Base-by-base conservation (phyloP, 2,888 invertebrate species). In the Phytoseiulus persimilis region DNA sequence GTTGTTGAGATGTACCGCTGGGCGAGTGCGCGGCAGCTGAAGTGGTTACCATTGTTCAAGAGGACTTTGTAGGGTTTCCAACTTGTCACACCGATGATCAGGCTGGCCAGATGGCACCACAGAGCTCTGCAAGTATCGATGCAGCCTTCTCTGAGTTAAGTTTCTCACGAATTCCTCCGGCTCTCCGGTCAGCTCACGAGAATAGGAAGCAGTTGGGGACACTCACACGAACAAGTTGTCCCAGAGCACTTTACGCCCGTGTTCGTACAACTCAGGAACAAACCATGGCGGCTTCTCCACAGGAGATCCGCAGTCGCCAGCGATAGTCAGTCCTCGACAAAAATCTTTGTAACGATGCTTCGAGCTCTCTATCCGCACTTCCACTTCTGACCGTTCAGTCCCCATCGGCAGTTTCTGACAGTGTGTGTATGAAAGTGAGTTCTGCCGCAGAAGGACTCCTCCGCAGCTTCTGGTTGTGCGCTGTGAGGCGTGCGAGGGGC, bases 221-320 rank as follows among this genome's bases (percentile, higher is more conserved):
- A 32, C 87, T 87, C 87, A 87, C 87, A 87, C 87, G n/a, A 87
- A 87, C 45, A 87, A 32, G 87, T 87, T 87, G 45, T 87, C 87
- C 87, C 32, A 87, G 45, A 87, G 87, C 33, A 87, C 87, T 87
- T 87, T 87, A 11, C 87, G 32, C n/a, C 87, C 87, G n/a, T 45
- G 32, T 33, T 87, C 87, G 18, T 87, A 87, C 6, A 87, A 31
- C 31, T 87, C 87, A 9, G 87, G 39, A 32, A 39, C 45, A 31
- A 87, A 33, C 87, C 87, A 87, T 0, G 87, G 45, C 0, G 87
- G 87, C 18, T 87, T 87, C 33, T 32, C 87, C 33, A 87, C 32
- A 1, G n/a, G 0, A 6, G n/a, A 39, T 32, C 87, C 87, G 33
- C 87, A 87, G 87, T 87, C 87, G 3, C 87, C 87, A 5, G 87